Base-by-base conservation (phyloP, 2,888 invertebrate species). In the Rhaphigaster nebulosa region DNA sequence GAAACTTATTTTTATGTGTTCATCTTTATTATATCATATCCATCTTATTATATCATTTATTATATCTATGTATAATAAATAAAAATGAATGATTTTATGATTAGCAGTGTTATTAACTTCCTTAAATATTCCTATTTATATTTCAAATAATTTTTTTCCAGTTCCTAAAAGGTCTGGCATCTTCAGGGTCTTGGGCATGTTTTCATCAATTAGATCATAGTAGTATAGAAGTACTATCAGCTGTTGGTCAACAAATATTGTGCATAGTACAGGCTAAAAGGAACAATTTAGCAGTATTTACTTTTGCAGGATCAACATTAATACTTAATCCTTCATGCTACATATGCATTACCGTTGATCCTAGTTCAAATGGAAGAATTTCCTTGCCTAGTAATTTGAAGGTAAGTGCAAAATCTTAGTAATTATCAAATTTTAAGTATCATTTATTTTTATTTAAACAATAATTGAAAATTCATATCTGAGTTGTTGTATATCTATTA, bases 121-220 rank as follows among this genome's bases (percentile, higher is more conserved):
- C n/a, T 12, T n/a, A 52, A 52, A 52, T 15, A 52, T 15, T n/a
- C n/a, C n/a, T 15, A 60, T 29, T 70, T 34, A 34, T 70, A 34
- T 34, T 34, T 70, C 70, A 18, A 34, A 34, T 34, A 23, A 34
- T 20, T 70, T 87, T 70, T 87, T 91, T 90, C 50, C 90, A 93
- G 93, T 92, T 92, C 87, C 92, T 93, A 52, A 92, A 92, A 94
- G 97, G 98, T 0, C 94, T 98, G 87, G 97, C 97, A 4, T 95
- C 97, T 1, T 96, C 97, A 91, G 98, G 98, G 13, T 97, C 97
- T 0, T 98, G 98, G 98, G 97, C 96, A 0, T 98, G 98, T 94
- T 98, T 98, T 93, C 97, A 98, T 93, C 97, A 98, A 93, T 97
- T 98, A 93, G 97, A 98, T 93, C 94, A 97, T 91, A 97, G 97